A percentile compares a stretch with the other conserved stretches of the same genome.
Evolutionary conservation across 2,113 vertebrate species (phyloP).

Genomic region (Phyllostomus hastatus): DNA sequence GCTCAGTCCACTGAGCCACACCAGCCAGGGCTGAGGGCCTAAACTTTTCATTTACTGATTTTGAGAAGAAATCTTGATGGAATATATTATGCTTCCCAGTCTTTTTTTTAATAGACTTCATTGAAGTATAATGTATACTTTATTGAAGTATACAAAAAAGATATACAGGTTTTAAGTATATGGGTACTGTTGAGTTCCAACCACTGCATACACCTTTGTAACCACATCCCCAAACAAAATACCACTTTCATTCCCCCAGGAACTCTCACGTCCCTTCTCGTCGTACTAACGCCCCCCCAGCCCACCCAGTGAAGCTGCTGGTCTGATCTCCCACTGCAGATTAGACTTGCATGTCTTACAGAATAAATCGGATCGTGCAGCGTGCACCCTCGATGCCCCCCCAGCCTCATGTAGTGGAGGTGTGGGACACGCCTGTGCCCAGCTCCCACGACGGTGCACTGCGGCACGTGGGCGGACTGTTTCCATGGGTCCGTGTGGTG

Average conservation of each 20-base stretch:
- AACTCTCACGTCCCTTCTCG: background rate
- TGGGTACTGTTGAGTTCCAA: background rate
- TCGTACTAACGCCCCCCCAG: background rate
- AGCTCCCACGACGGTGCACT: background rate
- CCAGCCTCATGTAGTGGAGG: background rate
- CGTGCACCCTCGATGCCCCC: background rate
- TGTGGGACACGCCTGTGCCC: background rate
- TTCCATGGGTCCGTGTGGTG: background rate
- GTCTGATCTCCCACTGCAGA: background rate
- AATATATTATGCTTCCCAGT: background rate
- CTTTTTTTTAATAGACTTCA: background rate
- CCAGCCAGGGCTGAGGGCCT: background rate
- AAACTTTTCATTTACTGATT: background rate
- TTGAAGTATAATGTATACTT: background rate
- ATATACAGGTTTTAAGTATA: background rate
- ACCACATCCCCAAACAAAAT: background rate
- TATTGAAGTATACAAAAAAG: background rate
- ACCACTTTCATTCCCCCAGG: background rate
- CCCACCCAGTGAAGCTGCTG: background rate
- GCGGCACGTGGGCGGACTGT: background rate
- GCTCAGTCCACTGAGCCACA: too few relatives aligned
- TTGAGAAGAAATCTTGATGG: background rate
- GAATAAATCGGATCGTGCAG: background rate
- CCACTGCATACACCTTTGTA: background rate
- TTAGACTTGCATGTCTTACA: background rate